Percentiles rank a stretch among this genome's conserved stretches.
Conservation (phyloP, 2,888 invertebrate genomes). For the Chrysopilus asiliformis region DNA sequence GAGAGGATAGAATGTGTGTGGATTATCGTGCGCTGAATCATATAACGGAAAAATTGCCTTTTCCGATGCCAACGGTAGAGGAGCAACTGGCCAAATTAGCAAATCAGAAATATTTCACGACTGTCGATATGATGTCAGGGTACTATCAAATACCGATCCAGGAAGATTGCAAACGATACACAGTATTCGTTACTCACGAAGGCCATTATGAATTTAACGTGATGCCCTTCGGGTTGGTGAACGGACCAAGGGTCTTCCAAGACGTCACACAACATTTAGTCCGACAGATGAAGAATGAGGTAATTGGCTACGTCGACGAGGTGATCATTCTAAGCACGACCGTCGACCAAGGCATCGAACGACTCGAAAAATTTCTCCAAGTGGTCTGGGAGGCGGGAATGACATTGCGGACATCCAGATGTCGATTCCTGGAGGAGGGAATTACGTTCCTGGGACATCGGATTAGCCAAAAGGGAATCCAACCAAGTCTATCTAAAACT, state of each 20-base stretch:
- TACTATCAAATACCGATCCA: constrained; percentile 5
- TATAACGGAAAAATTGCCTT: constrained; percentile 16
- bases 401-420: too few relatives aligned
- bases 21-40: constrained; percentile 21
- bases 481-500: too few relatives aligned
- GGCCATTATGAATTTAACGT: constrained; percentile 19
- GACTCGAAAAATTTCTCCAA: too few relatives aligned
- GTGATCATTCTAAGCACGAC: too few relatives aligned
- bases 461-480: too few relatives aligned
- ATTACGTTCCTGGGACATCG: too few relatives aligned
- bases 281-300: too few relatives aligned
- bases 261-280: too few relatives aligned
- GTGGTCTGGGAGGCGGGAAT: too few relatives aligned
- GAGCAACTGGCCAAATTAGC: constrained; percentile 12
- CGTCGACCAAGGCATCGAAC: too few relatives aligned
- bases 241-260: constrained; percentile 19
- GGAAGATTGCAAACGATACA: constrained; percentile 9
- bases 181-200: constrained; percentile 19
- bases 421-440: too few relatives aligned
- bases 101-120: constrained; percentile 2
- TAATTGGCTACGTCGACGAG: too few relatives aligned
- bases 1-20: constrained; percentile 19
- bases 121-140: constrained; percentile 3
- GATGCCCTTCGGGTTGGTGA: constrained; percentile 20
- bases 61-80: constrained; percentile 17